Evolutionary conservation across 2,888 invertebrate genomes (phyloP).

Genomic region (Plutella xylostella): DNA sequence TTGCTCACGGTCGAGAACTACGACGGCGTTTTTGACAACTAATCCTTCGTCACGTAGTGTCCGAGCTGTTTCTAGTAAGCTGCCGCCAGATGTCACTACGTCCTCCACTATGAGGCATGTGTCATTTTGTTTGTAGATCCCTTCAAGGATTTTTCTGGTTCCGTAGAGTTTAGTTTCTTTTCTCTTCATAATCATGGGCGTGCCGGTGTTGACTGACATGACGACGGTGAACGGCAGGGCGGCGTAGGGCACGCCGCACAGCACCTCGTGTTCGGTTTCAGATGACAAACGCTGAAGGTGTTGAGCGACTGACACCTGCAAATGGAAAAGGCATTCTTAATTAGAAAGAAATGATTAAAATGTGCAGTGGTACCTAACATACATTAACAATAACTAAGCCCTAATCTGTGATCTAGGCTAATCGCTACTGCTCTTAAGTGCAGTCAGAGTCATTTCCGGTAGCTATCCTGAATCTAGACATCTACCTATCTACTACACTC

Average conservation of each 20-base stretch:
- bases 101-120: conserved; percentile 93
- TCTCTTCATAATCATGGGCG: conserved; percentile 90
- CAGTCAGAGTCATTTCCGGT: too few relatives aligned
- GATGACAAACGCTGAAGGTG: conserved; percentile 39
- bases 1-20: conserved; percentile 94
- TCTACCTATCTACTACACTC: too few relatives aligned
- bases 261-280: conserved; percentile 66
- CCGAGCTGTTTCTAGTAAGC: conserved; percentile 88
- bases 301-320: conserved; percentile 44
- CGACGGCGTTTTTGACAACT: conserved; percentile 81
- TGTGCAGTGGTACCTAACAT: too few relatives aligned
- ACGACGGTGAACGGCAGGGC: conserved; percentile 94
- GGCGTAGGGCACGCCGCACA: conserved; percentile 98
- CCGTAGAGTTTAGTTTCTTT: conserved; percentile 96
- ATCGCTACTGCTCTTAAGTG: too few relatives aligned
- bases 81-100: conserved; percentile 92
- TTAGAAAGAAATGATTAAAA: too few relatives aligned
- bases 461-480: too few relatives aligned
- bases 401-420: too few relatives aligned
- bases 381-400: too few relatives aligned
- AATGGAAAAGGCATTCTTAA: conserved; percentile 11
- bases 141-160: conserved; percentile 95
- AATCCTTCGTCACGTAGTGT: conserved; percentile 75
- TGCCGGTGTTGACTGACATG: conserved; percentile 76
- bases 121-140: conserved; percentile 74